phyloP scores from a whole-genome alignment of 2,113 vertebrate genomes.

The Manacus vitellinus region DNA sequence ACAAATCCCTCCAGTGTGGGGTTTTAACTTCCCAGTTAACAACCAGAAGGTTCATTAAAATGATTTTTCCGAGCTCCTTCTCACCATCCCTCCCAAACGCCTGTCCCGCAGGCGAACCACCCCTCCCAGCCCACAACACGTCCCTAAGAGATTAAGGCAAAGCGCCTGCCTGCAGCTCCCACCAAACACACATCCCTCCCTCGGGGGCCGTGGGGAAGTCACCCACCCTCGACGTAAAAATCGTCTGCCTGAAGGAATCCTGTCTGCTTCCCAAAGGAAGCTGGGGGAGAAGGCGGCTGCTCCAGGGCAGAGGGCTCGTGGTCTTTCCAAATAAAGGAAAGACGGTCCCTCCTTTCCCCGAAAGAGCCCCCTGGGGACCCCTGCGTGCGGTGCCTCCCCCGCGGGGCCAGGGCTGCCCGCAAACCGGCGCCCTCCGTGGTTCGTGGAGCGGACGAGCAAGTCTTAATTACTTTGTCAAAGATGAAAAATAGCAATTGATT shows the following conservation, averaged over 20 bases:
- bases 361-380: background rate
- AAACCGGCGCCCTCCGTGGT: background rate
- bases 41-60: too few species aligned
- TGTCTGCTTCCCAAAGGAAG: background rate
- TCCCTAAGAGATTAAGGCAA: fast-evolving
- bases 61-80: background rate
- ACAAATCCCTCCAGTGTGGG: fast-evolving
- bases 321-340: background rate
- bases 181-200: background rate
- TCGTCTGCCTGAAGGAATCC: too few species aligned
- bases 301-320: fast-evolving
- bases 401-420: background rate
- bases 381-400: background rate
- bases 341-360: fast-evolving
- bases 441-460: background rate
- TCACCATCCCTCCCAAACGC: background rate
- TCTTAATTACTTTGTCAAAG: slow-evolving; percentile 96
- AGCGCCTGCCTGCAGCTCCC: background rate
- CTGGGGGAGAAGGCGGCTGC: background rate
- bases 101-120: fast-evolving
- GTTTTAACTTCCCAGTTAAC: background rate
- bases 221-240: background rate
- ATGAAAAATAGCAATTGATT: slow-evolving; percentile 96
- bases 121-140: background rate
- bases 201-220: background rate